phyloP scores from a whole-genome alignment of 2,113 vertebrate species.

The Coturnix japonica region DNA sequence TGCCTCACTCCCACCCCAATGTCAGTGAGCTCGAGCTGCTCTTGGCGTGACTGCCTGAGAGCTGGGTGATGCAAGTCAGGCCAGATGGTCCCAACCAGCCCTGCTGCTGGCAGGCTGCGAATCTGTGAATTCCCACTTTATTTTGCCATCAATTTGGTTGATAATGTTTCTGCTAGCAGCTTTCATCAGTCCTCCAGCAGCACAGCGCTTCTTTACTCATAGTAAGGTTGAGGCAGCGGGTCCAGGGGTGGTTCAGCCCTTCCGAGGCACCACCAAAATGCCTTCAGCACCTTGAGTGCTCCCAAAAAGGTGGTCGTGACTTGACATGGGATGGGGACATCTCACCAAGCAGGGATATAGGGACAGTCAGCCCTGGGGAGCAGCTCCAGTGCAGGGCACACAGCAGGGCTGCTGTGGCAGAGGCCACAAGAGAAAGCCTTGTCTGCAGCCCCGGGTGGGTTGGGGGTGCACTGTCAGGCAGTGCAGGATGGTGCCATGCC shows the following conservation, averaged over 20 bases:
- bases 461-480: neutral
- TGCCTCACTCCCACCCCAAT: neutral
- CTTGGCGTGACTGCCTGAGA: neutral
- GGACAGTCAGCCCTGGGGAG: neutral
- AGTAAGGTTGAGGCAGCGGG: neutral
- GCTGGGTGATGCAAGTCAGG: neutral
- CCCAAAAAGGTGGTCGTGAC: neutral
- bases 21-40: neutral
- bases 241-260: neutral
- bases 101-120: neutral
- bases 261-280: neutral
- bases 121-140: neutral
- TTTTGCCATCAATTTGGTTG: neutral
- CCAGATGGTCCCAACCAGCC: neutral
- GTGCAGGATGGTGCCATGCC: neutral
- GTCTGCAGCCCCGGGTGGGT: neutral
- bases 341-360: neutral
- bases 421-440: conserved; percentile 11
- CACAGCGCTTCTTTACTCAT: neutral
- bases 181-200: neutral
- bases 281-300: neutral
- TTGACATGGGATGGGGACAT: neutral
- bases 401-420: conserved; percentile 28
- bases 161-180: neutral
- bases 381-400: conserved; percentile 13